phyloP scores from a whole-genome alignment of 1,140 invertebrate species.

The Listronotus oregonensis region DNA sequence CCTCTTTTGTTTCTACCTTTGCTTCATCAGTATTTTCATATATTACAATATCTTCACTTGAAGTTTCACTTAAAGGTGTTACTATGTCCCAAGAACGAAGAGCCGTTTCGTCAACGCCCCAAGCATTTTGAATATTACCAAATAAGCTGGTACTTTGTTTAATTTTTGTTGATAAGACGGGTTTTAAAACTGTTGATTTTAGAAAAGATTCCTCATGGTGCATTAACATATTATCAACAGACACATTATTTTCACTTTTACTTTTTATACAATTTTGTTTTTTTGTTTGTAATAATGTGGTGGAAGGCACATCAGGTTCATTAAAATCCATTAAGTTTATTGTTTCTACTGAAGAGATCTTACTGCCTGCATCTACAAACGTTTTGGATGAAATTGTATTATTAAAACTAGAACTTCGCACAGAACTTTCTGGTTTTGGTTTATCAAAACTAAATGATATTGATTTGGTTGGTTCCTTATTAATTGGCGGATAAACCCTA shows the following conservation, averaged over 20 bases:
- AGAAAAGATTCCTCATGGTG: constrained; percentile 2
- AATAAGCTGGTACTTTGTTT: constrained; percentile 19
- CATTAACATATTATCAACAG: constrained; percentile 21
- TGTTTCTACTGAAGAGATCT: constrained; percentile 15
- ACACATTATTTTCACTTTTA: neutral
- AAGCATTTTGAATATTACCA: constrained; percentile 31
- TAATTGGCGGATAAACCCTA: constrained; percentile 40
- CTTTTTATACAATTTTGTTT: too few relatives aligned
- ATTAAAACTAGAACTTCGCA: neutral
- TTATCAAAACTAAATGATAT: too few relatives aligned
- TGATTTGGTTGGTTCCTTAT: neutral
- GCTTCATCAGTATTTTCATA: constrained; percentile 12
- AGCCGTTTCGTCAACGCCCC: constrained; percentile 43
- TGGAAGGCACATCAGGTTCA: constrained; percentile 12
- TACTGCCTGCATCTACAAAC: neutral
- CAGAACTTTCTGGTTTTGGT: too few relatives aligned
- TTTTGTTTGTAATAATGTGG: too few relatives aligned
- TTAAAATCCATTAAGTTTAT: constrained; percentile 42
- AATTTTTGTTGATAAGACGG: constrained; percentile 1
- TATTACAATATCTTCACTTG: neutral
- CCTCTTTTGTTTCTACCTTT: constrained; percentile 34
- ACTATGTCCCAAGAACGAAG: constrained; percentile 47
- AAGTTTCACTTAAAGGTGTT: constrained; percentile 31
- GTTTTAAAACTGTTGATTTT: constrained; percentile 17
- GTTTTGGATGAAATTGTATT: constrained; percentile 1